Evolutionary conservation across 2,888 invertebrate genomes (phyloP).

Genomic region (Dyspetes luteomarginatus): DNA sequence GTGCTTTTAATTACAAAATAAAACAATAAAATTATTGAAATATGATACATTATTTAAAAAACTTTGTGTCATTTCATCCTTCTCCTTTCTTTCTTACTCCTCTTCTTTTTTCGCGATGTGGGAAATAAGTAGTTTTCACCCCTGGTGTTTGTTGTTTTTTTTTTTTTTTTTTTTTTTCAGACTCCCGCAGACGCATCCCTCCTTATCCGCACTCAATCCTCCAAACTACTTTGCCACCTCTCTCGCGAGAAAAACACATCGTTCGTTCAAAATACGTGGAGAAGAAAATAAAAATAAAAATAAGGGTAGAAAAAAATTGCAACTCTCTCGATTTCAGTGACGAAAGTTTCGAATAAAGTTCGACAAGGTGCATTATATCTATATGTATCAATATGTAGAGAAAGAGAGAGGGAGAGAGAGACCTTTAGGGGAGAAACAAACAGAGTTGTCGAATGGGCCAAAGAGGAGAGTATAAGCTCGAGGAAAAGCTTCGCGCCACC

Average conservation of each 20-base stretch:
- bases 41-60: background rate
- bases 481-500: conserved; percentile 27
- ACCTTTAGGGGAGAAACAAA: background rate
- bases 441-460: conserved; percentile 37
- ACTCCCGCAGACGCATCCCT: background rate
- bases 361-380: conserved; percentile 25
- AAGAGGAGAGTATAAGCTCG: background rate
- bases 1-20: no score
- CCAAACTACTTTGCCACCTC: conserved; percentile 36
- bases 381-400: background rate
- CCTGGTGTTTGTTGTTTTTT: background rate
- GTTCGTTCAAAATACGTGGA: conserved; percentile 2
- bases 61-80: background rate
- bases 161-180: background rate
- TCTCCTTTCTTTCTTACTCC: background rate
- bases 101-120: background rate
- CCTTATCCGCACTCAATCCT: conserved; percentile 11
- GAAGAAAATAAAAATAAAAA: background rate
- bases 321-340: background rate
- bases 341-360: conserved; percentile 50
- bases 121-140: conserved; percentile 19
- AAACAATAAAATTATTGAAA: background rate
- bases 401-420: background rate
- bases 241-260: conserved; percentile 45
- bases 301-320: conserved; percentile 1